phyloP scores from a whole-genome alignment of 2,797 vertebrate genomes.

The Ibycter americanus region DNA sequence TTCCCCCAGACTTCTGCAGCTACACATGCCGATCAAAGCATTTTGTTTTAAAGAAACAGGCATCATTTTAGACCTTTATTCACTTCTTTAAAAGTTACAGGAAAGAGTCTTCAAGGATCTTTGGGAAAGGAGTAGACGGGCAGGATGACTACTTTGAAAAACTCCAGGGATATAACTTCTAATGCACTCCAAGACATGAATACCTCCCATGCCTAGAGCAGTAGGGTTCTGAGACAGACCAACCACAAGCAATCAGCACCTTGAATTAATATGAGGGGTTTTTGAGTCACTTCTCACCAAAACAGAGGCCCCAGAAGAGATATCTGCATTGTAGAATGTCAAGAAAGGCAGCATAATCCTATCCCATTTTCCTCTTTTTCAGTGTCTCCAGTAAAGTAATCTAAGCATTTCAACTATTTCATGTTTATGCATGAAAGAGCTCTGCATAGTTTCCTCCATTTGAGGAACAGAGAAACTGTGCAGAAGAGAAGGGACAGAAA shows the following conservation, averaged over 20 bases:
- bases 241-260: background rate
- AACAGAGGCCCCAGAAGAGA: background rate
- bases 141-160: background rate
- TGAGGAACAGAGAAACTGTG: background rate
- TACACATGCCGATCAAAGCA: background rate
- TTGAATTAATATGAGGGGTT: background rate
- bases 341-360: background rate
- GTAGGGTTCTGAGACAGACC: conserved; percentile 11
- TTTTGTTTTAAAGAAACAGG: background rate
- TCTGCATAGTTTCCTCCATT: background rate
- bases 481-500: background rate
- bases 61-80: background rate
- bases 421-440: background rate
- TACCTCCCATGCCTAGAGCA: conserved; percentile 30
- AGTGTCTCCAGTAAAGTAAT: background rate
- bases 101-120: background rate
- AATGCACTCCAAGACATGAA: background rate
- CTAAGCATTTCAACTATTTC: background rate
- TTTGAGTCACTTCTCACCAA: conserved; percentile 11
- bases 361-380: background rate
- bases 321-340: background rate
- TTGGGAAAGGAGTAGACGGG: background rate
- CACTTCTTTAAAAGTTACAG: background rate
- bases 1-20: background rate
- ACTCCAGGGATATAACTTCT: background rate